Base-by-base conservation (phyloP, 2,797 vertebrate species). In the Phoebastria nigripes region DNA sequence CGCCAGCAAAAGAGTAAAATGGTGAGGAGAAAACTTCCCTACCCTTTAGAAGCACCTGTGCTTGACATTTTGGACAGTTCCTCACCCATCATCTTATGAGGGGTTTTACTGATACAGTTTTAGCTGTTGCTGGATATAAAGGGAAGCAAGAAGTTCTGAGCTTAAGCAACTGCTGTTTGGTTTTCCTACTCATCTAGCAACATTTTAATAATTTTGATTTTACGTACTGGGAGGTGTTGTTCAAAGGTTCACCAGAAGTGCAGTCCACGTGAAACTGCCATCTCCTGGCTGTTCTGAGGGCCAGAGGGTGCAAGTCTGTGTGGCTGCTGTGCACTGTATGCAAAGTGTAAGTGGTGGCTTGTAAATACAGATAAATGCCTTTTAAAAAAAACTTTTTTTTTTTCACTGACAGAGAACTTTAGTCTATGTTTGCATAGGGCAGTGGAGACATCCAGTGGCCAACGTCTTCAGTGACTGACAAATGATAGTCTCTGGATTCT, bases 361-460 rank as follows among this genome's bases (percentile, higher is more conserved):
- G 26, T 31, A 52, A 59, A 65, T 22, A 63, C 12, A 58, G 16
- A 39, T 46, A 66, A 73, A 58, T 29, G 41, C 26, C 44, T 73
- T 66, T 44, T 18, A 4, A 58, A 42, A 44, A 52, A 44, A 3
- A 44, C 8, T 4, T 12, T 19, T 37, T 15, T 16, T 31, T 39
- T 31, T 56, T 26, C 74, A 20, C 15, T 22, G 51, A 8, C 41
- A 4, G 35, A 39, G 61, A 66, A 4, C 39, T 63, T 82, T 15
- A 39, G n/a, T 56, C 35, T 58, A 1, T 61, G 46, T 81, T 92
- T 71, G 22, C 26, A 1, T 8, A 56, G 89, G 55, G 31, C 81
- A 72, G 87, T 93, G 93, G 96, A 94, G 97, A 96, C 96, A 96
- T 94, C 97, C 91, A 96, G 97, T 94, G 96, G 97, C 65, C 79